A percentile compares a stretch with the other conserved stretches of the same genome.
These are phyloP conservation scores for Macrochelys suwanniensis DNA, from an alignment of 2,797 vertebrate species.

Conservation along the genomic window DNA sequence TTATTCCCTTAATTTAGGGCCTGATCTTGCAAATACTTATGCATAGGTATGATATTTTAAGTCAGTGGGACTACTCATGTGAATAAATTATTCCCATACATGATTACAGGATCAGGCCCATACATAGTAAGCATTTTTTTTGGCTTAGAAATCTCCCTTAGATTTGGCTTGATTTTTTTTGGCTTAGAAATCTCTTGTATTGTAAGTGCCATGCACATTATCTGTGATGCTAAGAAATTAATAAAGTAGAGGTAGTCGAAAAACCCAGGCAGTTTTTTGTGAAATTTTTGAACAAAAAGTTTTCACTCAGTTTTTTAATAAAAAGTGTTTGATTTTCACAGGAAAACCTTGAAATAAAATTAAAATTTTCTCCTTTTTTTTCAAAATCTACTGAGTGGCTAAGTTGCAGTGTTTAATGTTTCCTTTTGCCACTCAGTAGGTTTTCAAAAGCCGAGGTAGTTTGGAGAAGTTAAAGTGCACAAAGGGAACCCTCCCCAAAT, in stretches of 20 bases:
- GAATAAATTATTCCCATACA: not conserved
- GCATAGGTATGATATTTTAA: not conserved
- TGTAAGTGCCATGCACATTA: not conserved
- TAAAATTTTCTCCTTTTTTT: slow-evolving; percentile 55
- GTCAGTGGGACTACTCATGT: fast-evolving
- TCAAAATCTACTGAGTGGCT: slow-evolving; percentile 37
- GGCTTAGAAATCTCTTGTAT: not conserved
- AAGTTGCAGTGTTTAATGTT: slow-evolving; percentile 65
- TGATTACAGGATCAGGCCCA: not conserved
- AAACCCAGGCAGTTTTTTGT: not conserved
- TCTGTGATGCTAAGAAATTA: not conserved
- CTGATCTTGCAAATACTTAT: not conserved
- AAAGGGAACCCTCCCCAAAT: slow-evolving; percentile 20
- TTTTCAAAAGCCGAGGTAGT: not conserved
- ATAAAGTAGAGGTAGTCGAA: not conserved
- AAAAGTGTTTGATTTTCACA: slow-evolving; percentile 24
- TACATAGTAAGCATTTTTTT: not conserved
- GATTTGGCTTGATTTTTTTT: no score
- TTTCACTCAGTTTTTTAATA: not conserved
- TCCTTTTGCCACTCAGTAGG: slow-evolving; percentile 28
- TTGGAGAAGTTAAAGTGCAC: not conserved
- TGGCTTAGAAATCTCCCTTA: not conserved
- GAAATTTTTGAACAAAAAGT: not conserved
- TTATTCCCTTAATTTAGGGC: not conserved
- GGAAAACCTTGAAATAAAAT: slow-evolving; percentile 40